A percentile compares a stretch with the other conserved stretches of the same genome.
Conservation (phyloP, 2,888 invertebrate species). For the Cactoblastis cactorum region DNA sequence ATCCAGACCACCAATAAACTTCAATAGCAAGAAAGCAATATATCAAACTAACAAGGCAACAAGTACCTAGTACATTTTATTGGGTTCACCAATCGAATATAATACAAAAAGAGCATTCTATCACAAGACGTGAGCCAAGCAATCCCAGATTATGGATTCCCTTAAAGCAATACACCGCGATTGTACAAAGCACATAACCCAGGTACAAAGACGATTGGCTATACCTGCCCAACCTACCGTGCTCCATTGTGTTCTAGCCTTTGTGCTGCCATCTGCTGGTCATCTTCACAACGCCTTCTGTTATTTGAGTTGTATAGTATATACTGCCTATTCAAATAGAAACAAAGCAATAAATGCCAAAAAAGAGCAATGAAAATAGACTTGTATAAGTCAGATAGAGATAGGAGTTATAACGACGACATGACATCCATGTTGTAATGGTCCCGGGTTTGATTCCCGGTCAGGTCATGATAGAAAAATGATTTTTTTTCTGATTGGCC, state of each 20-base stretch:
- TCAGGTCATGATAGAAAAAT: no score
- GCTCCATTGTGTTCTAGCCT: constrained; percentile 53
- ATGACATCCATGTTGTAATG: no score
- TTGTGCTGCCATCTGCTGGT: constrained; percentile 39
- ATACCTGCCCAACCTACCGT: constrained; percentile 44
- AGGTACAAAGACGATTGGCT: constrained; percentile 57
- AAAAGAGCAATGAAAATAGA: no score
- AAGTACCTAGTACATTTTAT: neutral
- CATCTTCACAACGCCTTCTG: constrained; percentile 31
- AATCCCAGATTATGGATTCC: constrained; percentile 27
- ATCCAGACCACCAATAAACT: no score
- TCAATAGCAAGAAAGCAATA: no score
- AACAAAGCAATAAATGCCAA: no score
- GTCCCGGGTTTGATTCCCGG: no score
- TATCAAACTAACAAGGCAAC: neutral
- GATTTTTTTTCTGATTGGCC: no score
- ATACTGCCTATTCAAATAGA: no score
- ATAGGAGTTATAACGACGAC: no score
- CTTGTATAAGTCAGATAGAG: no score
- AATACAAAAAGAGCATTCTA: neutral
- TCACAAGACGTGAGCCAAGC: neutral
- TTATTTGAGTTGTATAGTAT: neutral
- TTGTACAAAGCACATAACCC: constrained; percentile 42
- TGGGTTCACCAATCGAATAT: neutral
- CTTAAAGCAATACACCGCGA: constrained; percentile 34